Evolutionary conservation across 2,797 vertebrate genomes (phyloP).

Genomic region (Pelodytes ibericus): DNA sequence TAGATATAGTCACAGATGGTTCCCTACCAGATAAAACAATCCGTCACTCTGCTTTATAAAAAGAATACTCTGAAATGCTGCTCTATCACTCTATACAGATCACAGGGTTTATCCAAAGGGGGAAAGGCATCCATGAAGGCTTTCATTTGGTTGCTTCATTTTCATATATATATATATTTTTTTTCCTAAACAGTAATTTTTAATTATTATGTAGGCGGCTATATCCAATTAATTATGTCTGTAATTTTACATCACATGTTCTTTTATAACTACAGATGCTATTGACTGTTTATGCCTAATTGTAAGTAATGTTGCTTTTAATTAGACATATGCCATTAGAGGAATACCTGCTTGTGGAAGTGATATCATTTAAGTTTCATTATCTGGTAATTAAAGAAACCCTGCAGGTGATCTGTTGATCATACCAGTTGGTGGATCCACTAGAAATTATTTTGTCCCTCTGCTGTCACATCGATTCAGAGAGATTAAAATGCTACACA

Average conservation of each 20-base stretch:
- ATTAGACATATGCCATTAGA: slow-evolving; percentile 70
- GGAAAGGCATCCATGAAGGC: background rate
- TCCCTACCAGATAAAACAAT: slow-evolving; percentile 40
- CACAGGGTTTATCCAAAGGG: background rate
- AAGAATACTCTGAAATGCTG: slow-evolving; percentile 33
- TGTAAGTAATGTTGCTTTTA: slow-evolving; percentile 74
- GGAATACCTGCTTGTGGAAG: slow-evolving; percentile 62
- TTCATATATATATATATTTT: background rate
- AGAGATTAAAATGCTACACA: background rate
- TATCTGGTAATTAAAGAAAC: slow-evolving; percentile 39
- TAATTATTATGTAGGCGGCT: slow-evolving; percentile 67
- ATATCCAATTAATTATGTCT: slow-evolving; percentile 70
- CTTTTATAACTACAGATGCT: slow-evolving; percentile 72
- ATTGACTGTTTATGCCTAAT: slow-evolving; percentile 67
- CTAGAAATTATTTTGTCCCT: background rate
- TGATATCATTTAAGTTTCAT: slow-evolving; percentile 22
- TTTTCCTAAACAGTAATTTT: slow-evolving; percentile 56
- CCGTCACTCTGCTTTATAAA: slow-evolving; percentile 41
- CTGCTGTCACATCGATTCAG: background rate
- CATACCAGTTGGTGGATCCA: background rate
- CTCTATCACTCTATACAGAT: background rate
- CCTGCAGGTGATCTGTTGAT: slow-evolving; percentile 24
- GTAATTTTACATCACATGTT: slow-evolving; percentile 66
- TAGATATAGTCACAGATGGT: slow-evolving; percentile 48
- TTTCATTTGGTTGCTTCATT: background rate